Conservation (phyloP, 1,140 invertebrate species). For the Papilio polyxenes region DNA sequence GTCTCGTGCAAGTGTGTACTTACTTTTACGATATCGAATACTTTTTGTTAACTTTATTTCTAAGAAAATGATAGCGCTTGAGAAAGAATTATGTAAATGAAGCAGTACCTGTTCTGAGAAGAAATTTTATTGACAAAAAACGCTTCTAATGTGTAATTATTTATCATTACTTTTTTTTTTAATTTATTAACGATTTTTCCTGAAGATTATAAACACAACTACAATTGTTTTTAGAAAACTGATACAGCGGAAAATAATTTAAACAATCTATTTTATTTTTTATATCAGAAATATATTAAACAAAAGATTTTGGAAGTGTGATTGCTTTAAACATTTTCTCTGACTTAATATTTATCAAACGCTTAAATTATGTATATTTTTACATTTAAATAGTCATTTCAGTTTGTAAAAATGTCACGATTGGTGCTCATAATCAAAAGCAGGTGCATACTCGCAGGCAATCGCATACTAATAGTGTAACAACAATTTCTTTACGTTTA, state of each 20-base stretch:
- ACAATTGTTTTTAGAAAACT: background rate
- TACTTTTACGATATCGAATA: background rate
- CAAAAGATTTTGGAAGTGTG: background rate
- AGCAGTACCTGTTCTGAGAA: background rate
- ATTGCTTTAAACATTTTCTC: background rate
- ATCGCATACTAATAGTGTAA: background rate
- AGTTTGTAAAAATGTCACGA: conserved; percentile 11
- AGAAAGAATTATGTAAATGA: background rate
- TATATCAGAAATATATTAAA: background rate
- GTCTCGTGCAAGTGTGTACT: background rate
- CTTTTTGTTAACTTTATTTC: background rate
- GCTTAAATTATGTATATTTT: background rate
- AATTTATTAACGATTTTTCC: too few relatives aligned
- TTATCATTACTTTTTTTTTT: background rate
- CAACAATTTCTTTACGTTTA: conserved; percentile 5
- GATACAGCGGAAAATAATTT: too few relatives aligned
- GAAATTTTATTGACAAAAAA: background rate
- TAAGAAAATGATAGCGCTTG: background rate
- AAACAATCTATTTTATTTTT: too few relatives aligned
- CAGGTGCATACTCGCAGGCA: conserved; percentile 13
- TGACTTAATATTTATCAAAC: background rate
- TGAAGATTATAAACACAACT: too few relatives aligned
- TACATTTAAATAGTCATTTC: background rate
- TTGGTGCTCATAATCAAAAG: background rate
- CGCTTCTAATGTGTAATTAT: background rate